phyloP scores from a whole-genome alignment of 2,888 invertebrate genomes.

The Yponomeuta malinellus region DNA sequence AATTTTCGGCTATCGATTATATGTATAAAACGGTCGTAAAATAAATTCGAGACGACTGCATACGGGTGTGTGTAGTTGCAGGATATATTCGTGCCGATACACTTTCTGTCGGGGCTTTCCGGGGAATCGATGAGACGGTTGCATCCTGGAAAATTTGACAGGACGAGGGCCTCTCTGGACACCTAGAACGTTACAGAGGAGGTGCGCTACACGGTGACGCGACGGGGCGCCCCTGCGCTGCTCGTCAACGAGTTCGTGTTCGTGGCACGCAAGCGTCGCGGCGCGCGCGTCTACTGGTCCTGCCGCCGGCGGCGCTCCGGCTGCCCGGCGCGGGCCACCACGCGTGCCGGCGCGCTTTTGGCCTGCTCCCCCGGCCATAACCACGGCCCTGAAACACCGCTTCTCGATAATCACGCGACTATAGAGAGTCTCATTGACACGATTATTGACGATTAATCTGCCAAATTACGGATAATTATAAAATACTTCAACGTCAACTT shows the following conservation, averaged over 20 bases:
- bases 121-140: not conserved
- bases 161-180: not conserved
- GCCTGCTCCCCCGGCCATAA: slow-evolving; percentile 41
- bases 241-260: slow-evolving; percentile 54
- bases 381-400: slow-evolving; percentile 42
- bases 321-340: slow-evolving; percentile 58
- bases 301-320: slow-evolving; percentile 51
- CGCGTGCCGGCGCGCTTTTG: slow-evolving; percentile 47
- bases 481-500: not conserved
- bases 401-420: slow-evolving; percentile 39
- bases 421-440: slow-evolving; percentile 66
- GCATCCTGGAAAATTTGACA: not conserved
- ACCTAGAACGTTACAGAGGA: slow-evolving; percentile 23
- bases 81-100: too few relatives aligned
- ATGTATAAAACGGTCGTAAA: too few relatives aligned
- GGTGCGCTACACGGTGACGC: slow-evolving; percentile 60
- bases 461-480: not conserved
- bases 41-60: too few relatives aligned
- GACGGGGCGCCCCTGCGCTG: slow-evolving; percentile 62
- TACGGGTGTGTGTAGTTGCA: too few relatives aligned
- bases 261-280: slow-evolving; percentile 62
- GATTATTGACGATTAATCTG: slow-evolving; percentile 23
- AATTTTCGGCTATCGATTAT: too few relatives aligned
- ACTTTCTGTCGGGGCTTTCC: too few relatives aligned
- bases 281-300: slow-evolving; percentile 62